A percentile compares a stretch with the other conserved stretches of the same genome.
Conservation (phyloP, 2,113 vertebrate genomes). For the Shinisaurus crocodilurus region DNA sequence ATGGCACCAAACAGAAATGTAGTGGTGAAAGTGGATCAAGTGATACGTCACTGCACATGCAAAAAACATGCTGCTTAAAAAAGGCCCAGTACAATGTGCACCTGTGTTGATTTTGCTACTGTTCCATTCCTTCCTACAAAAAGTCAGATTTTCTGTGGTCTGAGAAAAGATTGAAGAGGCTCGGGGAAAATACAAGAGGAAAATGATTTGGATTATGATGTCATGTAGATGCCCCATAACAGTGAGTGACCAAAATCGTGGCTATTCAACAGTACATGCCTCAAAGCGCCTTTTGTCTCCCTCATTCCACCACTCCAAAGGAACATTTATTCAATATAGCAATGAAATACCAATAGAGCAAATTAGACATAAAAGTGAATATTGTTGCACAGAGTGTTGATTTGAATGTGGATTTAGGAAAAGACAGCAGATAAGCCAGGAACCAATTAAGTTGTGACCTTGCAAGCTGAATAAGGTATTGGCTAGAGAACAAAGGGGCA, state of each 20-base stretch:
- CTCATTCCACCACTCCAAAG: not conserved
- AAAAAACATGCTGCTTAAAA: too few relatives aligned
- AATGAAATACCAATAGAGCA: slow-evolving; percentile 18
- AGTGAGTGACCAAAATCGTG: not conserved
- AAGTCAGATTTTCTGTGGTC: not conserved
- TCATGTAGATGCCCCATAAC: not conserved
- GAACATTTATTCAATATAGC: not conserved
- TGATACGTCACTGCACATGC: too few relatives aligned
- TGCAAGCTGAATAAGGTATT: not conserved
- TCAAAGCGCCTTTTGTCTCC: not conserved
- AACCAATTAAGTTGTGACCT: slow-evolving; percentile 13
- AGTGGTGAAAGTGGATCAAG: too few relatives aligned
- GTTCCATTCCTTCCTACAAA: too few relatives aligned
- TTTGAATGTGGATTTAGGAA: not conserved
- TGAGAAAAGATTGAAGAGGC: not conserved
- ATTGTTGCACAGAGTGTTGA: not conserved
- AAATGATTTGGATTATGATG: not conserved
- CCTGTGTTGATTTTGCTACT: not conserved
- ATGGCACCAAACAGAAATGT: too few relatives aligned
- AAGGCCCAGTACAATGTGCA: not conserved
- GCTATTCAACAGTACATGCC: not conserved
- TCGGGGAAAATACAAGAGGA: not conserved
- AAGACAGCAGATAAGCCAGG: not conserved
- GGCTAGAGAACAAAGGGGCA: slow-evolving; percentile 17
- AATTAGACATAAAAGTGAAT: slow-evolving; percentile 2